Conservation (phyloP, 2,888 invertebrate genomes). For the Halictus quadricinctus region DNA sequence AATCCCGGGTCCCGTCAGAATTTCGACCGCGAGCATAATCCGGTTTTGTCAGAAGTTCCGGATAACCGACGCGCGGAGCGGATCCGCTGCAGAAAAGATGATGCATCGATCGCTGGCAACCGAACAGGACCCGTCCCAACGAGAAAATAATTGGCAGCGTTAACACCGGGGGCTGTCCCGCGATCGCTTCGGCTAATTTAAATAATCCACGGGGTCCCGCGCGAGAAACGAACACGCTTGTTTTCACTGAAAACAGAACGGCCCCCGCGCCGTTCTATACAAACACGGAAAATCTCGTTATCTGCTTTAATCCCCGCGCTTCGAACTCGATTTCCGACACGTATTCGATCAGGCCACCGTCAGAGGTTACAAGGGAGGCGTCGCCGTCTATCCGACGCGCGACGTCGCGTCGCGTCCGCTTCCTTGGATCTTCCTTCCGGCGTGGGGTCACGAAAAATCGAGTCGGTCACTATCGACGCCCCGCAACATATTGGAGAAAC, state of each 20-base stretch:
- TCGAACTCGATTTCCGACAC: constrained; percentile 9
- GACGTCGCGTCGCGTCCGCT: not conserved
- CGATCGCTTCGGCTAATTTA: constrained; percentile 12
- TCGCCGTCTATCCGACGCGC: not conserved
- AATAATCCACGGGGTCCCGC: constrained; percentile 4
- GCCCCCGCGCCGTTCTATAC: not conserved
- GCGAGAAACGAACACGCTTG: not conserved
- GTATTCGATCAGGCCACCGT: not conserved
- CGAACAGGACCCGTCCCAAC: not conserved
- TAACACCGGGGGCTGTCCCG: not conserved
- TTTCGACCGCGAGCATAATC: constrained; percentile 18
- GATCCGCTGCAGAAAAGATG: not conserved
- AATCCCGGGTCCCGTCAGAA: constrained; percentile 30
- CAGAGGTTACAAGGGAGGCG: not conserved
- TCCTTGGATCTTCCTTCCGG: not conserved
- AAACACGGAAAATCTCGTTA: constrained; percentile 15
- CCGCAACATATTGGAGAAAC: constrained; percentile 9
- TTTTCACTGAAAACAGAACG: not conserved
- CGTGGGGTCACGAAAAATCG: constrained; percentile 3
- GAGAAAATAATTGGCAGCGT: constrained; percentile 12
- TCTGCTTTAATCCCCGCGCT: constrained; percentile 3
- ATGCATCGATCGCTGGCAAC: not conserved
- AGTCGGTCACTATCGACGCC: not conserved
- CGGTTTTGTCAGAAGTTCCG: constrained; percentile 37
- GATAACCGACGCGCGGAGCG: constrained; percentile 6